phyloP scores from a whole-genome alignment of 2,113 vertebrate species.

The Pholis gunnellus region DNA sequence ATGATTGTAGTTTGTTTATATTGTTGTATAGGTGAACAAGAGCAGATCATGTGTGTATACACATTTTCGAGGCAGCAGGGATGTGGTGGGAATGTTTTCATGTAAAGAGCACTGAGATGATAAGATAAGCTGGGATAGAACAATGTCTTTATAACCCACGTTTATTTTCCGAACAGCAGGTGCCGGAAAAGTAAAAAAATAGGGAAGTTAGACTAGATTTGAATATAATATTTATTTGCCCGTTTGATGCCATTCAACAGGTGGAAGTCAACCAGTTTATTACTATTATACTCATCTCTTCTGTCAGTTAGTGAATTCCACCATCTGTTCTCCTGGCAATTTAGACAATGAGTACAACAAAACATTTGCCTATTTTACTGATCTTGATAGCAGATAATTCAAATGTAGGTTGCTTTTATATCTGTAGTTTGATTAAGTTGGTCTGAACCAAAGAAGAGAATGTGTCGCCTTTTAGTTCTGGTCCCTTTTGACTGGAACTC shows the following conservation, averaged over 20 bases:
- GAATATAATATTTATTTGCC: slow-evolving; percentile 12
- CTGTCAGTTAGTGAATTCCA: neutral
- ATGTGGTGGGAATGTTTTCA: slow-evolving; percentile 20
- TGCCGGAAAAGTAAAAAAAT: slow-evolving; percentile 22
- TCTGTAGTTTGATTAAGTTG: neutral
- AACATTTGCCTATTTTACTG: neutral
- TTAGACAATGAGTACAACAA: neutral
- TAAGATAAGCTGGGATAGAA: slow-evolving; percentile 22
- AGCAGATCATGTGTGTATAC: neutral
- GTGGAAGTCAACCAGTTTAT: neutral
- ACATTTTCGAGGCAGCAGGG: neutral
- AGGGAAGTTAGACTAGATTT: slow-evolving; percentile 30
- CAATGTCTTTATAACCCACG: slow-evolving; percentile 27
- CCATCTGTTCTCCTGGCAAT: neutral
- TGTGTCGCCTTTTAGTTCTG: neutral
- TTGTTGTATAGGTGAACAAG: neutral
- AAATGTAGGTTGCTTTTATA: neutral
- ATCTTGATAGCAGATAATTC: slow-evolving; percentile 2
- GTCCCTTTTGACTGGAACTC: neutral
- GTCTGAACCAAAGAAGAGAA: neutral
- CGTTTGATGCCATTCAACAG: slow-evolving; percentile 18
- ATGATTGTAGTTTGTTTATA: neutral
- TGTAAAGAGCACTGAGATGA: slow-evolving; percentile 19
- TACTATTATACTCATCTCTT: neutral
- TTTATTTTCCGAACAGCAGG: slow-evolving; percentile 45